A percentile compares a stretch with the other conserved stretches of the same genome.
phyloP scores from a whole-genome alignment of 1,140 invertebrate species.

The Hypothenemus hampei region DNA sequence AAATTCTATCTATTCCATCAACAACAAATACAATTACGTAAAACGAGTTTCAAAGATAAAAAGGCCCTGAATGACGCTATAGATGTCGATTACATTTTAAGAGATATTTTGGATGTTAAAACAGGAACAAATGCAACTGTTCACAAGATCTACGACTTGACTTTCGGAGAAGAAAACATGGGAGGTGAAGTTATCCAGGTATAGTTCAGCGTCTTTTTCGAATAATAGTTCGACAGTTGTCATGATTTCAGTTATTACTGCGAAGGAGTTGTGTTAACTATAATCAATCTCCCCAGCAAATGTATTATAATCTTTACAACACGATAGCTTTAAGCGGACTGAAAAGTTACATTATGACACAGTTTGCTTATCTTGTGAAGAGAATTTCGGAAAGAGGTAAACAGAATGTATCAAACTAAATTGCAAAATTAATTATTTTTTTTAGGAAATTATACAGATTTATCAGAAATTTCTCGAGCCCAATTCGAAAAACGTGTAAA shows the following conservation, averaged over 20 bases:
- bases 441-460: constrained; percentile 57
- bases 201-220: constrained; percentile 39
- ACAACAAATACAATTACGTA: neutral
- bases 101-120: constrained; percentile 26
- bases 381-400: constrained; percentile 67
- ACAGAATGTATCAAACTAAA: constrained; percentile 13
- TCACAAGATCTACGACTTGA: constrained; percentile 50
- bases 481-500: constrained; percentile 58
- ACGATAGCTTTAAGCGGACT: constrained; percentile 70
- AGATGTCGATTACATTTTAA: constrained; percentile 7
- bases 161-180: constrained; percentile 53
- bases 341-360: constrained; percentile 78
- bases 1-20: constrained; percentile 11
- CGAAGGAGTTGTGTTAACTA: constrained; percentile 59
- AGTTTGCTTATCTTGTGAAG: constrained; percentile 75
- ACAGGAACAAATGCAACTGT: constrained; percentile 49
- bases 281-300: constrained; percentile 66
- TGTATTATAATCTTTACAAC: constrained; percentile 74
- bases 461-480: constrained; percentile 55
- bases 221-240: neutral
- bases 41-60: constrained; percentile 1
- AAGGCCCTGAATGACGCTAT: neutral
- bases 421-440: constrained; percentile 5
- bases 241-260: neutral
- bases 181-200: constrained; percentile 59